Evolutionary conservation across 2,797 vertebrate species (phyloP).

Genomic region (Darevskia mixta): DNA sequence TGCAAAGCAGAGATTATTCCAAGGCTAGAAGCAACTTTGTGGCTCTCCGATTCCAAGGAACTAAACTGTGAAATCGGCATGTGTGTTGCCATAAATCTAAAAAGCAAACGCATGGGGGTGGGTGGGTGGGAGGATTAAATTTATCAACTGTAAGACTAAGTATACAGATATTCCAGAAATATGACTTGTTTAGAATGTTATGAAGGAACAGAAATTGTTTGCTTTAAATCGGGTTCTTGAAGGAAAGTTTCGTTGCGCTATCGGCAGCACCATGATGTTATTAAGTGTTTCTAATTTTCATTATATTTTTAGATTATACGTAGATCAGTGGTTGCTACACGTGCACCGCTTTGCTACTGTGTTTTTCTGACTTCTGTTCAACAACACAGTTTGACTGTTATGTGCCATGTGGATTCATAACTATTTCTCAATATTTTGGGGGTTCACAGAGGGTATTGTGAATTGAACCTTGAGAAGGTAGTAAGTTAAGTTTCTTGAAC

Average conservation of each 20-base stretch:
- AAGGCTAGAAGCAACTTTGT: background rate
- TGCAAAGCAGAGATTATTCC: background rate
- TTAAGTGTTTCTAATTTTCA: background rate
- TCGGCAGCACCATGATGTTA: background rate
- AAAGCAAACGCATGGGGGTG: background rate
- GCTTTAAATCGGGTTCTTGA: slow-evolving; percentile 6
- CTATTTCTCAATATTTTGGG: background rate
- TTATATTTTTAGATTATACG: background rate
- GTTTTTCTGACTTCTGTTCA: background rate
- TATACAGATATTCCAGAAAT: background rate
- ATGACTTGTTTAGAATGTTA: slow-evolving; percentile 13
- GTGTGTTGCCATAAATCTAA: background rate
- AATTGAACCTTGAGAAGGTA: background rate
- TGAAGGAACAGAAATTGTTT: background rate
- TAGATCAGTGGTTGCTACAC: background rate
- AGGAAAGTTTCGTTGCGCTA: background rate
- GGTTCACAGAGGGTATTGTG: background rate
- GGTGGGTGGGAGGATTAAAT: background rate
- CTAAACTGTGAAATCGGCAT: slow-evolving; percentile 37
- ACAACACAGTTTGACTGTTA: background rate
- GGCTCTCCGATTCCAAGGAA: slow-evolving; percentile 16
- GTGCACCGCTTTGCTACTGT: background rate
- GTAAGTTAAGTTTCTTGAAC: background rate
- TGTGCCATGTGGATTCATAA: background rate
- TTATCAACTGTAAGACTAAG: slow-evolving; percentile 17